Evolutionary conservation across 2,888 invertebrate species (phyloP), one percentile per base, ranked within the genome.

Genomic region (Drosophila anomelani): DNA sequence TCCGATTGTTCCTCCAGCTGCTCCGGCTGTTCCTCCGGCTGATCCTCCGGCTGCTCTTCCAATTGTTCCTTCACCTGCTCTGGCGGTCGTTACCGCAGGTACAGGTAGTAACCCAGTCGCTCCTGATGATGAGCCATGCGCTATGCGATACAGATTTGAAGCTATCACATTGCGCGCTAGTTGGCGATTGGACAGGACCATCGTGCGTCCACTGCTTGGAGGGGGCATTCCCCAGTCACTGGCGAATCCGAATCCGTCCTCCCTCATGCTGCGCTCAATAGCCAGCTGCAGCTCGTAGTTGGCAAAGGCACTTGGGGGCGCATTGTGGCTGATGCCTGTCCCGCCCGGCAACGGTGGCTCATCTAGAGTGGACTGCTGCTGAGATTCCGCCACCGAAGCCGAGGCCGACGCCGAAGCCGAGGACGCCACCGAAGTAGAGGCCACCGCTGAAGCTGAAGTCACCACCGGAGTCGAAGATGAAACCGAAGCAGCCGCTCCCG

Each of bases 181-280:
- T 3, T 36, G 29, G 32, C 13, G 32, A 23, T 34, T 43, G 29
- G 23, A 2, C 8, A 59, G 0, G n/a, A 7, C 4, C 6, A 38
- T 1, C 15, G 41, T 2, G 4, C 59, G 60, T 8, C 44, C 38
- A 8, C 13, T 7, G 10, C 13, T 23, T 5, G 47, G 17, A 29
- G 41, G 13, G 4, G 17, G 15, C 13, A 23, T 26, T 10, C 9
- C 1, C 29, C 26, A 26, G 0, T 51, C 43, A 20, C 1, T 1
- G 12, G 12, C 10, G 1, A 51, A 9, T 15, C 15, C 2, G 7
- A 51, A 9, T 12, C 34, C 56, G 6, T 55, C 55, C 10, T 68
- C 76, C 34, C 62, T 8, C 34, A 83, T 55, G 64, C 84, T 80
- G 26, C 81, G 81, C 60, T 80, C 66, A 12, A 80, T 58, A 53